Percentiles rank a stretch among this genome's conserved stretches.
phyloP scores from a whole-genome alignment of 1,140 invertebrate genomes.

The Meloidogyne hapla region DNA sequence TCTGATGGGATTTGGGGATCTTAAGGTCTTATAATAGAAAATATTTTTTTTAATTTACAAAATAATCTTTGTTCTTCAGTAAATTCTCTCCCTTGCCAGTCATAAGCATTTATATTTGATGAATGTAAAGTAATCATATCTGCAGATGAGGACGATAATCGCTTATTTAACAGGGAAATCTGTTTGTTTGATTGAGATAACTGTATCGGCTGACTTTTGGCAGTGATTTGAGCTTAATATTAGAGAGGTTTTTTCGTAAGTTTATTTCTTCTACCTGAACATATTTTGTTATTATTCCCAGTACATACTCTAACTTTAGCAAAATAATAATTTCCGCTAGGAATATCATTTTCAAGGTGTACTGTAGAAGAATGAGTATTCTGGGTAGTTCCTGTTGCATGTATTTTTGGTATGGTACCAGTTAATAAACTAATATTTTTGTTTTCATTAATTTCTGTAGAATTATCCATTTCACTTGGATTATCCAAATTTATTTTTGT shows the following conservation, averaged over 20 bases:
- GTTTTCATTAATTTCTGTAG: neutral
- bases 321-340: neutral
- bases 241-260: neutral
- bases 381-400: neutral
- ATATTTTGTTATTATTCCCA: neutral
- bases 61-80: neutral
- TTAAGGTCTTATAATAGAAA: neutral
- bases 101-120: neutral
- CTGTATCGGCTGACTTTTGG: neutral
- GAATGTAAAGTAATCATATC: neutral
- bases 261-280: neutral
- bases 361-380: neutral
- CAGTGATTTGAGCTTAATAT: neutral
- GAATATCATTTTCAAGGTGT: neutral
- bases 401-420: neutral
- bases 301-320: neutral
- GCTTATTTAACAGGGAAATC: neutral
- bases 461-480: neutral
- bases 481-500: neutral
- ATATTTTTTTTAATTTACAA: neutral
- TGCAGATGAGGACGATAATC: neutral
- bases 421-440: neutral
- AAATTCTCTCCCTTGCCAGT: neutral
- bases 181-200: neutral
- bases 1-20: conserved; percentile 39